Evolutionary conservation across 2,113 vertebrate species (phyloP).

Genomic region (Acanthisitta chloris): DNA sequence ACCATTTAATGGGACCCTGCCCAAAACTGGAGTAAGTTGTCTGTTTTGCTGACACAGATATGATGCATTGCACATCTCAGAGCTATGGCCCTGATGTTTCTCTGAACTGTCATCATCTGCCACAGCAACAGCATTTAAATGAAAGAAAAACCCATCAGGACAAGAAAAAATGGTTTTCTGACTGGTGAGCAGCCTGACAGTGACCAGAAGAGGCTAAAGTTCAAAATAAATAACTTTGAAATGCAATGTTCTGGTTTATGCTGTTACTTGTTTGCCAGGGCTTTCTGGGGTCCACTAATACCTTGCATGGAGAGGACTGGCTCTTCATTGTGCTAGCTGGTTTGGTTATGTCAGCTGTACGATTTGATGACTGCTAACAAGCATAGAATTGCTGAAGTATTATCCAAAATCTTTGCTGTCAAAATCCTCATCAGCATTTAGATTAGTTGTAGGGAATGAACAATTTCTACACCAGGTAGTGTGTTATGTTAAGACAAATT

Average conservation of each 20-base stretch:
- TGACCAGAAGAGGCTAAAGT: neutral
- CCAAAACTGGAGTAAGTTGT: neutral
- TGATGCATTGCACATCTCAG: neutral
- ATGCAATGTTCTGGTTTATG: neutral
- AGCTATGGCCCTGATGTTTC: neutral
- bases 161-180: neutral
- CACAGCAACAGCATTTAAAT: neutral
- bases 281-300: neutral
- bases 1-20: neutral
- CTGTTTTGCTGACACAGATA: neutral
- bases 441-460: slow-evolving; percentile 22
- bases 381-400: slow-evolving; percentile 1
- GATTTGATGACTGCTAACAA: neutral
- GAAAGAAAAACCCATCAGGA: neutral
- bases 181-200: neutral
- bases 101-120: neutral
- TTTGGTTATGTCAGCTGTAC: neutral
- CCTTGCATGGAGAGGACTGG: neutral
- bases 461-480: neutral
- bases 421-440: slow-evolving; percentile 31
- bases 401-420: slow-evolving; percentile 7
- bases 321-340: neutral
- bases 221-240: neutral
- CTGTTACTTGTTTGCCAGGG: neutral
- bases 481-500: neutral